These are phyloP conservation scores for Pollenia labialis DNA, from an alignment of 2,888 invertebrate genomes.

Conservation along the genomic window DNA sequence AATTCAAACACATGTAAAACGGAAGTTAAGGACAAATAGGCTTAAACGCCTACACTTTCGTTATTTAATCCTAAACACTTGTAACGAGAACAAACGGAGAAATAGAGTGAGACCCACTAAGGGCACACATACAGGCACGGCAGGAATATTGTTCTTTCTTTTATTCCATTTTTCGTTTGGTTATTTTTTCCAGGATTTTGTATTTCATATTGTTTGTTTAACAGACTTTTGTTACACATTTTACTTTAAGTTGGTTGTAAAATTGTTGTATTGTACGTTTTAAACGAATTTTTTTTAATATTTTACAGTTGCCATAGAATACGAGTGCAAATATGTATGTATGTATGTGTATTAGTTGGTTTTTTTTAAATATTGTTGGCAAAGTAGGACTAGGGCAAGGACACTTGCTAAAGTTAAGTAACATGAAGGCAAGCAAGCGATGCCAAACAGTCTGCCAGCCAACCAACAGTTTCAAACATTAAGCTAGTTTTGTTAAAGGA, in stretches of 20 bases:
- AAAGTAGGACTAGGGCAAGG: slow-evolving; percentile 82
- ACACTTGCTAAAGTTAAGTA: slow-evolving; percentile 74
- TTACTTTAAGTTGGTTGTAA: slow-evolving; percentile 42
- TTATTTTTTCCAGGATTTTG: slow-evolving; percentile 21
- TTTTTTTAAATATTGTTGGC: slow-evolving; percentile 47
- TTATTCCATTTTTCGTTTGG: background rate
- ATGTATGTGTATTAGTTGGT: slow-evolving; percentile 21
- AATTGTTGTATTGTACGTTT: slow-evolving; percentile 23
- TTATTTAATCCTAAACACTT: slow-evolving; percentile 52
- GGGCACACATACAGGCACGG: background rate
- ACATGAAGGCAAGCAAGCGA: slow-evolving; percentile 40
- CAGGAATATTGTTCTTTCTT: background rate
- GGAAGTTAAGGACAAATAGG: slow-evolving; percentile 58
- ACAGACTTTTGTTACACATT: slow-evolving; percentile 50
- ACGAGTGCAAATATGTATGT: background rate
- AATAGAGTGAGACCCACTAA: slow-evolving; percentile 2
- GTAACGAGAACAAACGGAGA: background rate
- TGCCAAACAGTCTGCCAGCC: slow-evolving; percentile 58
- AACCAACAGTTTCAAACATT: slow-evolving; percentile 9
- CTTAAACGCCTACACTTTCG: slow-evolving; percentile 53
- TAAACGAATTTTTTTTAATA: slow-evolving; percentile 41
- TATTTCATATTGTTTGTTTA: slow-evolving; percentile 21
- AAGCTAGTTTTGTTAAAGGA: slow-evolving; percentile 12
- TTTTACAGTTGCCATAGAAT: background rate
- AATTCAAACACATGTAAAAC: slow-evolving; percentile 33